These are phyloP conservation scores for Zeus faber DNA, from an alignment of 2,113 vertebrate species.

Conservation along the genomic window DNA sequence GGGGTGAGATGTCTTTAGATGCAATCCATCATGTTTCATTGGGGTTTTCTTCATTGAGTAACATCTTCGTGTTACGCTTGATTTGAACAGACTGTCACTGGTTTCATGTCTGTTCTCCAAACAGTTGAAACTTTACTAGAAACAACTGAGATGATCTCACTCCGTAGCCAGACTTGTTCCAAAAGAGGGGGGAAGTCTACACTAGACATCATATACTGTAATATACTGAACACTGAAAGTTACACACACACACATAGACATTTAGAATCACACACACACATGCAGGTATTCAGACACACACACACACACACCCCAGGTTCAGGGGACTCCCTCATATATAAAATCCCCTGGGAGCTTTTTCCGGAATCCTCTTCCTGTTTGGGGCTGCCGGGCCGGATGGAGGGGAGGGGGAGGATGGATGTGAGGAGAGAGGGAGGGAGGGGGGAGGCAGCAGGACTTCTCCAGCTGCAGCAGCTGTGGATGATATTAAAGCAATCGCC, in stretches of 20 bases:
- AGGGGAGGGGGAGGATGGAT: neutral
- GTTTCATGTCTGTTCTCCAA: neutral
- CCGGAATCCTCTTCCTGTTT: conserved; percentile 53
- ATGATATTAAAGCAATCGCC: conserved; percentile 59
- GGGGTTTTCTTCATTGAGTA: neutral
- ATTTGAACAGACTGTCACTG: no score
- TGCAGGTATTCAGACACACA: conserved; percentile 14
- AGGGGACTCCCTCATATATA: conserved; percentile 57
- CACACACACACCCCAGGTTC: conserved; percentile 13
- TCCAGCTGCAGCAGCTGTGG: conserved; percentile 69
- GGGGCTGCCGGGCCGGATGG: conserved; percentile 12
- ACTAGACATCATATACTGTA: neutral
- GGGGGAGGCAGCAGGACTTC: conserved; percentile 45
- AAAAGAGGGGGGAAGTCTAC: neutral
- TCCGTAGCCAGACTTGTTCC: neutral
- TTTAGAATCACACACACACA: conserved; percentile 4
- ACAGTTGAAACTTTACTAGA: neutral
- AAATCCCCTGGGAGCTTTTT: conserved; percentile 38
- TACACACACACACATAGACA: neutral
- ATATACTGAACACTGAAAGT: neutral
- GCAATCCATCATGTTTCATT: neutral
- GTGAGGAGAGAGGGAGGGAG: neutral
- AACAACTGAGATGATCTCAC: neutral
- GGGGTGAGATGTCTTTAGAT: no score
- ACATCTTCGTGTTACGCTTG: neutral